Conservation (phyloP, 1,140 invertebrate species). For the Drosophila ficusphila region DNA sequence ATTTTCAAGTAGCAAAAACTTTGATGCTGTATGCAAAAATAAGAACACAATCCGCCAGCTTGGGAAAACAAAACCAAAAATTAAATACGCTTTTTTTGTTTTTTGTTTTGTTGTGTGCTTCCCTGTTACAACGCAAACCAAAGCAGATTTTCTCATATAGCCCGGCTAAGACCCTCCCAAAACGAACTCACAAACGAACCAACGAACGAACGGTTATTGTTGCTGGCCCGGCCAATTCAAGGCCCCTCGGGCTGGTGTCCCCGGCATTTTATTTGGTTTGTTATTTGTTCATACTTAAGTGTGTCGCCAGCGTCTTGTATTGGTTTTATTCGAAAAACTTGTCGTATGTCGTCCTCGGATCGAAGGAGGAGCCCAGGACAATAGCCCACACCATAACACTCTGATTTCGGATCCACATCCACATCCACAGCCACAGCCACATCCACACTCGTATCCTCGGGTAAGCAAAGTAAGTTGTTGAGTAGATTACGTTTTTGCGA, state of each 20-base stretch:
- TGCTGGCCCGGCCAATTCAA: constrained; percentile 52
- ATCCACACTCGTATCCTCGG: too few relatives aligned
- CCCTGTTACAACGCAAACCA: constrained; percentile 31
- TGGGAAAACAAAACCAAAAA: constrained; percentile 66
- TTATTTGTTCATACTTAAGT: constrained; percentile 82
- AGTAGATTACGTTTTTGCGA: constrained; percentile 78
- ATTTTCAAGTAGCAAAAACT: constrained; percentile 75
- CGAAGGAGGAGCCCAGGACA: constrained; percentile 69
- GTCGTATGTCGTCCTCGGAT: constrained; percentile 77
- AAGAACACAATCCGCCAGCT: constrained; percentile 24
- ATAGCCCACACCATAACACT: constrained; percentile 41
- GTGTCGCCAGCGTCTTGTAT: constrained; percentile 70
- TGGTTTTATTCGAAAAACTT: constrained; percentile 80
- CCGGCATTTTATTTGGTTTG: constrained; percentile 78
- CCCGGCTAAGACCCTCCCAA: constrained; percentile 23
- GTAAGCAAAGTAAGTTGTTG: constrained; percentile 75
- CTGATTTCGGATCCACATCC: constrained; percentile 20
- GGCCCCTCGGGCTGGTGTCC: constrained; percentile 56
- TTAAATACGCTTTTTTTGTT: constrained; percentile 74
- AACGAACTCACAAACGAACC: too few relatives aligned
- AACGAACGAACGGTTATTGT: constrained; percentile 65
- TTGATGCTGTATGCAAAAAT: constrained; percentile 72
- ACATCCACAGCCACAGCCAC: too few relatives aligned
- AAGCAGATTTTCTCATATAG: constrained; percentile 74
- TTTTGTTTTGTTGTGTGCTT: too few relatives aligned